Evolutionary conservation across 2,113 vertebrate genomes (phyloP), one percentile per base, ranked within the genome.

Genomic region (Chitala chitala): DNA sequence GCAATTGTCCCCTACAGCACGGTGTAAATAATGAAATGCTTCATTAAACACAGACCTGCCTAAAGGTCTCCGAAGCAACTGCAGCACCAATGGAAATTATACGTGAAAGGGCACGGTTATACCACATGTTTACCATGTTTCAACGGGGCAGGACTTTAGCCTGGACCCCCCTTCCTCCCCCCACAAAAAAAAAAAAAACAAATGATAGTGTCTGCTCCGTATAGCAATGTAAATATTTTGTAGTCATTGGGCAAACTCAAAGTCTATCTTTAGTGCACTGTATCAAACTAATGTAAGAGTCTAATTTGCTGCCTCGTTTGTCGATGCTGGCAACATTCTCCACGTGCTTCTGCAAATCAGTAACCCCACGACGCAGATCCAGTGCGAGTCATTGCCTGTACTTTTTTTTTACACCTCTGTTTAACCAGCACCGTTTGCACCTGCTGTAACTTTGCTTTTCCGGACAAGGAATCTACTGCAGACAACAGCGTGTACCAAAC

Each of bases 161-260:
- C 56, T 15, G 29, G 15, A 5, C 26, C 29, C 10, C 56, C 56
- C 29, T 4, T 15, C 56, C 56, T 5, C 24, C n/a, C n/a, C n/a
- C n/a, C n/a, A n/a, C n/a, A n/a, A n/a, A n/a, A n/a, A n/a, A n/a
- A n/a, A 15, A 59, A 26, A 59, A 59, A 59, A 59, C 56, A 59
- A 31, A 31, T 31, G 33, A 59, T 15, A 26, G 40, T 22, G 53
- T n/a, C 15, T 22, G n/a, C 63, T 66, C 36, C 40, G 63, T 66
- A 42, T 66, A 66, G 63, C n/a, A 66, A 22, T 33, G 38, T 38
- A 66, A 66, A 66, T 66, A 66, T 66, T 66, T 66, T 66, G 40
- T n/a, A 9, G 20, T 12, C n/a, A 12, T 33, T 66, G 40, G 63
- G 20, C 63, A 66, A 66, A 66, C 40, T 68, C 22, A 68, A 44